Percentiles rank a stretch among this genome's conserved stretches.
Conservation (phyloP, 2,797 vertebrate species). For the Lycodopsis pacificus region DNA sequence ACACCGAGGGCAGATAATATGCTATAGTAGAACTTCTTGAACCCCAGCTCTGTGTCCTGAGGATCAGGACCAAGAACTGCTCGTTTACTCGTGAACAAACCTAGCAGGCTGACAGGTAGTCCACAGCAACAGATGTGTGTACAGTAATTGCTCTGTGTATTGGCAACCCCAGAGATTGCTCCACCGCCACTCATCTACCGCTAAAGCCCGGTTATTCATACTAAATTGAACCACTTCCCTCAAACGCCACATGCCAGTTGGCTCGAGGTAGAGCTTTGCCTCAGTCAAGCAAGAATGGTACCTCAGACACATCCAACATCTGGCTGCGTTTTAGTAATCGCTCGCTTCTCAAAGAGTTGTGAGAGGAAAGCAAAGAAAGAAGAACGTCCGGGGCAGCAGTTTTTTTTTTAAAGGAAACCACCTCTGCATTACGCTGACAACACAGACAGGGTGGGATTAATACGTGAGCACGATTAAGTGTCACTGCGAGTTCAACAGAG, state of each 20-base stretch:
- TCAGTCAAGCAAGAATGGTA: slow-evolving; percentile 54
- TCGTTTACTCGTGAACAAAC: slow-evolving; percentile 29
- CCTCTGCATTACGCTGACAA: slow-evolving; percentile 58
- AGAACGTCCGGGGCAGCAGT: slow-evolving; percentile 34
- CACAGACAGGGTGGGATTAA: slow-evolving; percentile 58
- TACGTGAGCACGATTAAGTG: slow-evolving; percentile 56
- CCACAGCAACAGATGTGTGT: slow-evolving; percentile 63
- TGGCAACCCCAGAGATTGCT: slow-evolving; percentile 45
- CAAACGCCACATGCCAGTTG: slow-evolving; percentile 47
- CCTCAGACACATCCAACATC: slow-evolving; percentile 75
- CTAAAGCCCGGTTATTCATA: slow-evolving; percentile 49
- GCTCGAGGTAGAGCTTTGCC: slow-evolving; percentile 42
- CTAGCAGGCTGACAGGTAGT: slow-evolving; percentile 53
- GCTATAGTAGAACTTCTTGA: slow-evolving; percentile 5
- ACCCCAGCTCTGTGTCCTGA: slow-evolving; percentile 7
- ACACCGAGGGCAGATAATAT: not conserved
- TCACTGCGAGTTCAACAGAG: slow-evolving; percentile 52
- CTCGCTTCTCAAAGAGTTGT: slow-evolving; percentile 50
- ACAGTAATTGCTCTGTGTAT: slow-evolving; percentile 59
- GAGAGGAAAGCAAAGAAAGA: slow-evolving; percentile 35
- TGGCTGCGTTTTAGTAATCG: slow-evolving; percentile 72
- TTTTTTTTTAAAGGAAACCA: slow-evolving; percentile 58
- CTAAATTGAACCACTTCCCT: slow-evolving; percentile 53
- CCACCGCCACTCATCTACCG: slow-evolving; percentile 50
- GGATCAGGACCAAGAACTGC: slow-evolving; percentile 26